Evolutionary conservation across 2,888 invertebrate species (phyloP).

Genomic region (Habrosyne pyritoides): DNA sequence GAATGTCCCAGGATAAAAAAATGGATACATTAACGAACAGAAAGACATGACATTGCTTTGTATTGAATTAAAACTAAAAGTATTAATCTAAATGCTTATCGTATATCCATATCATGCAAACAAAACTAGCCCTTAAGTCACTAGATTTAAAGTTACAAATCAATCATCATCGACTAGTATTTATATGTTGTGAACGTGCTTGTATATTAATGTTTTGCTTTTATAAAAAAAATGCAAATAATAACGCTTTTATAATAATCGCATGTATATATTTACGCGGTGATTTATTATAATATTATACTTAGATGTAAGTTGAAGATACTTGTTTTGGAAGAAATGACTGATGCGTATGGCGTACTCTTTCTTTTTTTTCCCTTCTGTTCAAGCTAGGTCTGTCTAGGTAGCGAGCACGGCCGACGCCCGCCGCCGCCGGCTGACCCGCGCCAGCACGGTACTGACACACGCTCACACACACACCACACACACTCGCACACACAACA

Average conservation of each 20-base stretch:
- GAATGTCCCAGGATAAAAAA: too few species aligned
- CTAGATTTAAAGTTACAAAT: background rate
- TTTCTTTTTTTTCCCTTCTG: slow-evolving; percentile 80
- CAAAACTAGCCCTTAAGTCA: background rate
- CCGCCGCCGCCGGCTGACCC: slow-evolving; percentile 66
- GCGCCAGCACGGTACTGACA: slow-evolving; percentile 77
- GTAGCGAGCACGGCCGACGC: slow-evolving; percentile 72
- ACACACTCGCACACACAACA: slow-evolving; percentile 5
- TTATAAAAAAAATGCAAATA: background rate
- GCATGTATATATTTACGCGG: background rate
- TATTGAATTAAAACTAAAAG: too few species aligned
- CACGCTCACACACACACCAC: slow-evolving; percentile 40
- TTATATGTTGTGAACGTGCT: background rate
- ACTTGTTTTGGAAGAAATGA: slow-evolving; percentile 73
- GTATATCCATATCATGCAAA: background rate
- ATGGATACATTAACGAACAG: too few species aligned
- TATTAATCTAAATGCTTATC: too few species aligned
- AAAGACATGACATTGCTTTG: too few species aligned
- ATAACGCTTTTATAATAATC: background rate
- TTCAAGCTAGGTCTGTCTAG: slow-evolving; percentile 85
- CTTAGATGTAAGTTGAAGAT: slow-evolving; percentile 8
- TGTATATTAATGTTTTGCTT: background rate
- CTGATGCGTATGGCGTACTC: slow-evolving; percentile 80
- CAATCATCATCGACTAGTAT: background rate
- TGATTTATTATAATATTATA: slow-evolving; percentile 4